phyloP scores from a whole-genome alignment of 2,797 vertebrate species.

The Darevskia nairensis region DNA sequence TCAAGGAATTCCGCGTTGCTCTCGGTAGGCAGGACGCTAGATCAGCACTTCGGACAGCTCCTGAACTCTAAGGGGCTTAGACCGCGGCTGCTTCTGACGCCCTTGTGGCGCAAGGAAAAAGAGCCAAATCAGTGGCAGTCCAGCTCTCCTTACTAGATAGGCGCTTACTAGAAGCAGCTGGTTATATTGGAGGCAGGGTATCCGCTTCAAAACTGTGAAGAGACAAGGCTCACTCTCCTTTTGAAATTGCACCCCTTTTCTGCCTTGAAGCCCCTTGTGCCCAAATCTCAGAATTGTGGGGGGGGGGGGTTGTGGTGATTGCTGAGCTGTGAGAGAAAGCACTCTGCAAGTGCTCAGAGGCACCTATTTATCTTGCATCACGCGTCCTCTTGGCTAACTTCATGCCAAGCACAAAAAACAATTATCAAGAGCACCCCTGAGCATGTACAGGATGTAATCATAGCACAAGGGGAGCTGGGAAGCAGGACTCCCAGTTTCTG shows the following conservation, averaged over 20 bases:
- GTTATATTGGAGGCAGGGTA: neutral
- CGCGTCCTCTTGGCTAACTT: neutral
- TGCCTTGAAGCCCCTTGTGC: neutral
- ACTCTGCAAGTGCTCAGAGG: neutral
- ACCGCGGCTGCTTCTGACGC: neutral
- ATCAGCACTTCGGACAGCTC: conserved; percentile 9
- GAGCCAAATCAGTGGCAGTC: neutral
- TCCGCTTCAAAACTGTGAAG: neutral
- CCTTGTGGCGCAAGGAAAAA: neutral
- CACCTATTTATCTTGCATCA: neutral
- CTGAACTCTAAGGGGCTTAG: neutral
- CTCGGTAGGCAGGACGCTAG: neutral
- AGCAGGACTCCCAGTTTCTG: neutral
- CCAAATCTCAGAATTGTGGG: neutral
- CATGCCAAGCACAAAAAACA: neutral
- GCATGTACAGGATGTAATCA: neutral
- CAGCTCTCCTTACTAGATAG: neutral
- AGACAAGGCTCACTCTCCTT: neutral
- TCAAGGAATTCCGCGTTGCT: neutral
- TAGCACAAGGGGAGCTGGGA: neutral
- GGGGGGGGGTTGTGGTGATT: no score
- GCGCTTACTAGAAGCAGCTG: neutral
- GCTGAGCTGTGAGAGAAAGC: neutral
- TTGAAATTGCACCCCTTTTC: neutral
- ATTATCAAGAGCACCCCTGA: neutral